Evolutionary conservation across 2,113 vertebrate genomes (phyloP), one percentile per base, ranked within the genome.

Genomic region (Sardina pilchardus): DNA sequence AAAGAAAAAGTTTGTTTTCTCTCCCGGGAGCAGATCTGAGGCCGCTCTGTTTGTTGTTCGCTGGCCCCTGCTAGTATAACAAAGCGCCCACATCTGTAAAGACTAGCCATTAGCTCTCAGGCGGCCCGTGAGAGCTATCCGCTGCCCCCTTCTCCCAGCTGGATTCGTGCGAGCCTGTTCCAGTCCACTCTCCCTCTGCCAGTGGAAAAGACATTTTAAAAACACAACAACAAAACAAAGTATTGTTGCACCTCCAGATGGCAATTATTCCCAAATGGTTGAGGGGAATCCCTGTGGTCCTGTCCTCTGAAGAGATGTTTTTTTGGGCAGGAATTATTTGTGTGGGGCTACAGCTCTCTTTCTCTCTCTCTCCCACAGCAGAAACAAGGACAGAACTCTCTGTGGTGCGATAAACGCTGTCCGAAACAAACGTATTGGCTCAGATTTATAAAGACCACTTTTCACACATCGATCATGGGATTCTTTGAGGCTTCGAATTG

Each of bases 231-330:
- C n/a, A 43, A 86, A 92, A 90, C 88, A 94, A 81, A 91, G 53
- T 83, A 81, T 34, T 34, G 91, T 56, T 82, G 19, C 36, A 85
- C 19, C 24, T 87, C 90, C 90, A 94, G 90, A 94, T 95, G 92
- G 90, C 85, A 92, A 75, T 85, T 94, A 92, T 94, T 91, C 87
- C 92, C 87, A 53, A n/a, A 63, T 93, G 71, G 48, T 90, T 92
- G 71, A 24, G 84, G 94, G 94, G 93, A 94, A 92, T 93, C 92
- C 94, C 90, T 39, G 91, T 92, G 94, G 91, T 89, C 89, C 82
- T 86, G 93, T 82, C 30, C 47, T 36, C 47, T 10, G 86, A 75
- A 89, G 91, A 93, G 84, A 89, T 85, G 91, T 78, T 59, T 26
- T 26, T 36, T 85, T 48, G 71, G 83, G 81, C 82, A 87, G 85